These are phyloP conservation scores for Formica exsecta DNA, from an alignment of 1,140 invertebrate species.

Conservation along the genomic window DNA sequence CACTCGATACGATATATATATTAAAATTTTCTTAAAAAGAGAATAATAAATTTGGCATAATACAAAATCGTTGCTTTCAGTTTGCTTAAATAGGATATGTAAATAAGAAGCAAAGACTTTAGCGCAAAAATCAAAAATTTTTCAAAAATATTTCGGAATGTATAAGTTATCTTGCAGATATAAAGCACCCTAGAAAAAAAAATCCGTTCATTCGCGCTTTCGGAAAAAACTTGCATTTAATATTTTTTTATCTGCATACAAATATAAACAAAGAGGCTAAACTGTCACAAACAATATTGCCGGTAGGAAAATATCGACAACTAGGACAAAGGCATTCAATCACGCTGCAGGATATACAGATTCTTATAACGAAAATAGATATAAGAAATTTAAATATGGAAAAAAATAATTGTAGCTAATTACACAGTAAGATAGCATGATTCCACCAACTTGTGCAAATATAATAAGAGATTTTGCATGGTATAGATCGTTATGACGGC, in stretches of 20 bases:
- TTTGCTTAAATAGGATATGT: background rate
- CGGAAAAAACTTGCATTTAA: background rate
- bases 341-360: too few species aligned
- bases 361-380: background rate
- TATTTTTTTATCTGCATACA: slow-evolving; percentile 1
- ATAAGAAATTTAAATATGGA: too few species aligned
- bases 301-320: background rate
- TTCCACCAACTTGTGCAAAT: too few species aligned
- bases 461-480: too few species aligned
- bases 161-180: background rate
- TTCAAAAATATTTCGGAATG: background rate
- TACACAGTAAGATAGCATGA: too few species aligned
- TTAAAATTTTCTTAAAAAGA: background rate
- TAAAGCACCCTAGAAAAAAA: background rate
- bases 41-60: background rate
- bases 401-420: too few species aligned
- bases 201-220: background rate
- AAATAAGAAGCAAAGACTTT: background rate
- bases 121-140: background rate
- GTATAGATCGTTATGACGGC: too few species aligned
- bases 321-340: background rate
- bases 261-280: background rate
- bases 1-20: too few species aligned
- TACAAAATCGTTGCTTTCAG: background rate
- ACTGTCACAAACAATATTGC: background rate